Evolutionary conservation across 2,888 invertebrate species (phyloP).

Genomic region (Troides oblongomaculatus): DNA sequence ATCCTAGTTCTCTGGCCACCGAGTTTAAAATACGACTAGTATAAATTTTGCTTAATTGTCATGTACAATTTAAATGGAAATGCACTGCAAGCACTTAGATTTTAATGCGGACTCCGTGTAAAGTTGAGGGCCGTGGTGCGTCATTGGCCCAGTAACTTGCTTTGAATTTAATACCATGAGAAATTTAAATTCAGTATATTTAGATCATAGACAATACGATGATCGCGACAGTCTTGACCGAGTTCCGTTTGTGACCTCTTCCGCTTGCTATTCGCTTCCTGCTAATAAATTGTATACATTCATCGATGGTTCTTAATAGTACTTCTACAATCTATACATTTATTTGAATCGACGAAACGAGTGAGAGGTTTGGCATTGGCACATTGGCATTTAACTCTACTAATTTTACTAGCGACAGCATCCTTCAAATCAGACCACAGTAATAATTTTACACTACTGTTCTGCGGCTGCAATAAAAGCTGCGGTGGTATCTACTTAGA

Average conservation of each 20-base stretch:
- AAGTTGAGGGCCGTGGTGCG: conserved; percentile 12
- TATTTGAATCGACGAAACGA: too few relatives aligned
- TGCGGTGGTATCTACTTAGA: too few relatives aligned
- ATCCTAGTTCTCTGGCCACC: conserved; percentile 19
- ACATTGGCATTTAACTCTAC: too few relatives aligned
- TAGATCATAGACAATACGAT: conserved; percentile 4
- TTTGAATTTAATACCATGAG: conserved; percentile 11
- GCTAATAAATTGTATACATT: background rate
- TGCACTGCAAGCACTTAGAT: conserved; percentile 26
- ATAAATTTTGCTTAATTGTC: conserved; percentile 29
- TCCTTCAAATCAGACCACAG: too few relatives aligned
- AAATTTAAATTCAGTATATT: conserved; percentile 5
- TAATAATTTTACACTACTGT: too few relatives aligned
- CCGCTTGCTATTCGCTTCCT: background rate
- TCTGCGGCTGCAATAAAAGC: too few relatives aligned
- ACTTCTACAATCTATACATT: too few relatives aligned
- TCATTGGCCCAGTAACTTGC: conserved; percentile 12
- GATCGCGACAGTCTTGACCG: conserved; percentile 19
- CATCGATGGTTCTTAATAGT: too few relatives aligned
- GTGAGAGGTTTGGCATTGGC: too few relatives aligned
- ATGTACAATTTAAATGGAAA: conserved; percentile 28
- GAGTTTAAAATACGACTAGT: conserved; percentile 24
- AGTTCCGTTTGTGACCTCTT: conserved; percentile 8
- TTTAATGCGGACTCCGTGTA: conserved; percentile 17
- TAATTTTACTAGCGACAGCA: too few relatives aligned